Percentiles rank a stretch among this genome's conserved stretches.
Evolutionary conservation across 2,797 vertebrate genomes (phyloP).

Genomic region (Enoplosus armatus): DNA sequence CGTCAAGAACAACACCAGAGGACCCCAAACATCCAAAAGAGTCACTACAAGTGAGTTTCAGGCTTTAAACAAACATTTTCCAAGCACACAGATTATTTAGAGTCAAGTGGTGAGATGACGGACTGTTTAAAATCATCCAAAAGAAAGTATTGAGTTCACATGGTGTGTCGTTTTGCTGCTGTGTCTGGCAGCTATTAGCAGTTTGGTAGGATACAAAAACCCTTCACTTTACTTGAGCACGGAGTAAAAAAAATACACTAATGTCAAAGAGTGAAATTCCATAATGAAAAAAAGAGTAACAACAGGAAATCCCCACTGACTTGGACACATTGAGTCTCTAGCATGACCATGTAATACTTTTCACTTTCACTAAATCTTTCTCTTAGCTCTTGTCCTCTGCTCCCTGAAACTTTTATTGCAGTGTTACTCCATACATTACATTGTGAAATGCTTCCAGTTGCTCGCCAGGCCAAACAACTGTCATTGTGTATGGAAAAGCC

Average conservation of each 20-base stretch:
- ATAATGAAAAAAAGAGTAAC: constrained; percentile 28
- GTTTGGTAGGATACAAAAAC: background rate
- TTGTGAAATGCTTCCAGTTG: constrained; percentile 36
- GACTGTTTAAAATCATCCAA: background rate
- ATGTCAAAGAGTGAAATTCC: constrained; percentile 43
- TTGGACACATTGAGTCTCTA: constrained; percentile 29
- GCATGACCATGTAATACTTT: constrained; percentile 30
- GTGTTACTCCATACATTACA: constrained; percentile 39
- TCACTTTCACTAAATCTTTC: constrained; percentile 33
- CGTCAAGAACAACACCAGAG: constrained; percentile 93
- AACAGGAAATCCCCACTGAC: constrained; percentile 53
- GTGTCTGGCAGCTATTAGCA: constrained; percentile 14
- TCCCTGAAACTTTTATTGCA: constrained; percentile 47
- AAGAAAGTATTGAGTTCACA: background rate
- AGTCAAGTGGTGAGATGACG: background rate
- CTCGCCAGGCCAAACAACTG: constrained; percentile 40
- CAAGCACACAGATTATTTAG: background rate
- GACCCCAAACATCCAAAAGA: constrained; percentile 86
- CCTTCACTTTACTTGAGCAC: background rate
- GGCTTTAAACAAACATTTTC: background rate
- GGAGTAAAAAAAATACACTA: constrained; percentile 17
- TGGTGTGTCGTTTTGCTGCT: constrained; percentile 3
- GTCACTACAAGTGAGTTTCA: constrained; percentile 92
- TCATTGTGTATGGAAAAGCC: constrained; percentile 63
- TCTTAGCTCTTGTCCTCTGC: constrained; percentile 8